Percentiles rank a stretch among this genome's conserved stretches.
Evolutionary conservation across 2,888 invertebrate species (phyloP).

Genomic region (Phlogophora meticulosa): DNA sequence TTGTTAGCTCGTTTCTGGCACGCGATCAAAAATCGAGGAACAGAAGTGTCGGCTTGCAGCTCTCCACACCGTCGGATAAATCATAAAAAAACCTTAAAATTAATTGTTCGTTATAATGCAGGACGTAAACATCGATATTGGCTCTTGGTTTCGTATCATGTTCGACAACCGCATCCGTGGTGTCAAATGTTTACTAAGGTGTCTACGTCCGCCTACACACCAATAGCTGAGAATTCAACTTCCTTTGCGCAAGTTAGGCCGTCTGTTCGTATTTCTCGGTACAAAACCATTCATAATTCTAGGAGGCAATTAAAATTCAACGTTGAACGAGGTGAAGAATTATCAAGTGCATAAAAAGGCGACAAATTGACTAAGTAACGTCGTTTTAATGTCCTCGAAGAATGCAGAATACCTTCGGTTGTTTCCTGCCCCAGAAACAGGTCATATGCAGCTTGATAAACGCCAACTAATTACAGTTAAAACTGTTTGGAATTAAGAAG

Average conservation of each 20-base stretch:
- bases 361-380: conserved; percentile 34
- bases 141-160: conserved; percentile 51
- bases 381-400: conserved; percentile 37
- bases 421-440: conserved; percentile 55
- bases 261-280: conserved; percentile 45
- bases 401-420: conserved; percentile 47
- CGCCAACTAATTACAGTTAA: conserved; percentile 35
- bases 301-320: conserved; percentile 59
- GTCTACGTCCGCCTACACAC: conserved; percentile 61
- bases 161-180: conserved; percentile 71
- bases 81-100: conserved; percentile 48
- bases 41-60: conserved; percentile 72
- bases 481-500: conserved; percentile 29
- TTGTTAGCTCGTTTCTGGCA: conserved; percentile 85
- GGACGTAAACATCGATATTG: conserved; percentile 24
- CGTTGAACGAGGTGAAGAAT: conserved; percentile 53
- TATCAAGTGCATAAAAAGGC: conserved; percentile 53
- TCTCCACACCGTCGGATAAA: conserved; percentile 60
- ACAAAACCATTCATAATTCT: conserved; percentile 54
- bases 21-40: conserved; percentile 80
- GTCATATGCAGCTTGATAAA: conserved; percentile 37
- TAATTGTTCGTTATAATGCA: conserved; percentile 35
- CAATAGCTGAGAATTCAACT: conserved; percentile 47
- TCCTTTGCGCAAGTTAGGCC: conserved; percentile 49
- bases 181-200: conserved; percentile 71